These are phyloP conservation scores for Petroica traversi DNA, from an alignment of 2,113 vertebrate species.

Conservation along the genomic window DNA sequence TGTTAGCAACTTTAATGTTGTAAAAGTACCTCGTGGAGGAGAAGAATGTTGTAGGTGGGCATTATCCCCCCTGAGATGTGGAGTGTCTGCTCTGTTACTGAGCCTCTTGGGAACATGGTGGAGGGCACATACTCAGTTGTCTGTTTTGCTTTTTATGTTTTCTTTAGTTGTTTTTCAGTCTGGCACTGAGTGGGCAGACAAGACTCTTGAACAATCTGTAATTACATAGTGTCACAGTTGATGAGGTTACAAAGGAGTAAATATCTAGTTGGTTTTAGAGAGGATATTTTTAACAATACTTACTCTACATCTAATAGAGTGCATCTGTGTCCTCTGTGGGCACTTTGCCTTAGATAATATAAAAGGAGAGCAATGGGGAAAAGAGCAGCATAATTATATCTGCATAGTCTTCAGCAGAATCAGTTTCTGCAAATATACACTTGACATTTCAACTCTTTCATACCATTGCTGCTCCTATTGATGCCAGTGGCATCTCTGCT, in stretches of 20 bases:
- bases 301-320: constrained; percentile 51
- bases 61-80: background rate
- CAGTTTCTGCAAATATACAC: constrained; percentile 42
- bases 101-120: background rate
- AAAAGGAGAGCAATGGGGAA: constrained; percentile 10
- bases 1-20: background rate
- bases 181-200: constrained; percentile 51
- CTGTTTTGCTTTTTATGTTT: constrained; percentile 25
- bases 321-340: constrained; percentile 52
- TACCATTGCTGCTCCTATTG: constrained; percentile 4
- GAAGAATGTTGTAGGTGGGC: background rate
- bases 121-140: background rate
- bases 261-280: constrained; percentile 53
- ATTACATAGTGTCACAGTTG: constrained; percentile 61
- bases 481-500: constrained; percentile 28
- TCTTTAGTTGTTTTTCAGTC: constrained; percentile 30
- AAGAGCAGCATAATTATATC: constrained; percentile 31
- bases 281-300: constrained; percentile 54
- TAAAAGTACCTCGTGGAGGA: background rate
- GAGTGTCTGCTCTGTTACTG: background rate
- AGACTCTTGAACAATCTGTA: constrained; percentile 63
- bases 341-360: constrained; percentile 29
- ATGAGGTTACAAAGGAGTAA: constrained; percentile 68
- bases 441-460: constrained; percentile 56
- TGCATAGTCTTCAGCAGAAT: constrained; percentile 22